Base-by-base conservation (phyloP, 2,888 invertebrate genomes). In the Eupithecia insigniata region DNA sequence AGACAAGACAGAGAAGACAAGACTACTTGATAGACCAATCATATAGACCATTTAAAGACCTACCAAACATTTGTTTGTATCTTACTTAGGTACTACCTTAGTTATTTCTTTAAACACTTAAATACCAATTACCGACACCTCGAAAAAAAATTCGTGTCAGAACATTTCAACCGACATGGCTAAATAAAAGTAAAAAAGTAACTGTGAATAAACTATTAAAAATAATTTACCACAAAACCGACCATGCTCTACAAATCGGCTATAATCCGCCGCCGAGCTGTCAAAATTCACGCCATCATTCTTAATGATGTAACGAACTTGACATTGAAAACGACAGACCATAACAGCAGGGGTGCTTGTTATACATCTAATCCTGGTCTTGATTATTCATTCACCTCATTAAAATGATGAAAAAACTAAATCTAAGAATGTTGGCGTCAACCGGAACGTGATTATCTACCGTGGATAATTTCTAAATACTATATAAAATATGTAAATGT, bases 201-300 rank as follows among this genome's bases (percentile, higher is more conserved):
- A 6, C 5, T 18, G 1, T 30, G 5, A 16, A 7, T 61, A 61
- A 61, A 30, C 34, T 34, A 62, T 62, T 34, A 14, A 64, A 26
- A 64, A 64, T 26, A 14, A 62, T 36, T 62, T 2, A 64, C 64
- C 64, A 36, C n/a, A 34, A 34, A 34, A 62, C 22, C 64, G 22
- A 22, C 34, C 22, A 26, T 26, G 64, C 36, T 62, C 62, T 64
- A 36, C 28, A 18, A 60, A 64, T 64, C 64, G 34, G 34, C 18
- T 2, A 26, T 64, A 64, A 64, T 80, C 83, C 78, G 71, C 78
- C 80, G 77, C 73, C 81, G 79, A 84, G 82, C 80, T 80, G 83
- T 78, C 82, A 81, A 80, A 83, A 83, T 83, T 82, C 80, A 39
- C 22, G 81, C 80, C 60, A 86, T 86, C 85, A 81, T 77, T 87